Evolutionary conservation across 2,888 invertebrate genomes (phyloP).

Genomic region (Bellardia bayeri): DNA sequence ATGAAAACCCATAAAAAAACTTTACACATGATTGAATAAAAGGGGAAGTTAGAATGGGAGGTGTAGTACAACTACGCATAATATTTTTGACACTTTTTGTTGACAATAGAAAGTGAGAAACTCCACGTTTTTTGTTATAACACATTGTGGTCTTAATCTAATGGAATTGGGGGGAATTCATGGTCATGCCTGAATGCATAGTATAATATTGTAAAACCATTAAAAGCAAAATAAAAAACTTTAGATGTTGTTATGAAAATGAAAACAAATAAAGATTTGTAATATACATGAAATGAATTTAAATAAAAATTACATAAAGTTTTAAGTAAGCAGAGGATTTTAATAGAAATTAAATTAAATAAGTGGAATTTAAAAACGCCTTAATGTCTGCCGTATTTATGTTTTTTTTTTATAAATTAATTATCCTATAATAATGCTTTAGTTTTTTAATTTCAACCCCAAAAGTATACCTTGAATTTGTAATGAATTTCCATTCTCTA

Average conservation of each 20-base stretch:
- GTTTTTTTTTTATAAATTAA: too few species aligned
- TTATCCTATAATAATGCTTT: neutral
- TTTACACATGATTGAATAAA: constrained; percentile 52
- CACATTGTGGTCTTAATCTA: constrained; percentile 27
- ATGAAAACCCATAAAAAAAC: constrained; percentile 2
- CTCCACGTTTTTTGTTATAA: neutral
- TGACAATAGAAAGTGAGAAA: neutral
- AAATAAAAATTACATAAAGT: neutral
- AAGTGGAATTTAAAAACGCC: too few species aligned
- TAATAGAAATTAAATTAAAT: too few species aligned
- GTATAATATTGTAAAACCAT: constrained; percentile 23
- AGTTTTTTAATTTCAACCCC: neutral
- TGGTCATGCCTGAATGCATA: constrained; percentile 61
- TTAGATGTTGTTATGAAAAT: constrained; percentile 9
- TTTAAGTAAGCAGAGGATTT: too few species aligned
- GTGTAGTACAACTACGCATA: neutral
- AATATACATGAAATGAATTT: neutral
- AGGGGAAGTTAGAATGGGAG: neutral
- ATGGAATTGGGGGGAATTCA: constrained; percentile 43
- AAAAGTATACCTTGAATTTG: neutral
- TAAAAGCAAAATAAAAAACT: neutral
- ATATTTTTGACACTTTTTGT: constrained; percentile 43
- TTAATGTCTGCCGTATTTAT: too few species aligned
- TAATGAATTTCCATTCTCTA: neutral
- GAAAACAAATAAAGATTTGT: neutral